phyloP scores from a whole-genome alignment of 2,113 vertebrate species.

The Psephotus haematonotus region DNA sequence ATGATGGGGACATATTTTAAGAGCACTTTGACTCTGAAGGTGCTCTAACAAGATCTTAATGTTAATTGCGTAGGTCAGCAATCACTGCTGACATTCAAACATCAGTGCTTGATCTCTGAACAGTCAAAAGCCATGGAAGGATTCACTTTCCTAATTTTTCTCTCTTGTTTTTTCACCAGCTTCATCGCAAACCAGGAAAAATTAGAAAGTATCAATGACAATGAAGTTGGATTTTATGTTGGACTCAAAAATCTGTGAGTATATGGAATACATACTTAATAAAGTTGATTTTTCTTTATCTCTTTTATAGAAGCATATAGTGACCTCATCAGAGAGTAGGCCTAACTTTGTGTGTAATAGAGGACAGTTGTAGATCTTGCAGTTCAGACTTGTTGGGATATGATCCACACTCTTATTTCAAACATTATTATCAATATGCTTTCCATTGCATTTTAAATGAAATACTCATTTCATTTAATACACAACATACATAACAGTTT shows the following conservation, averaged over 20 bases:
- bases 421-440: neutral
- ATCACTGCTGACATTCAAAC: neutral
- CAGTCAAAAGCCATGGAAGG: neutral
- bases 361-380: neutral
- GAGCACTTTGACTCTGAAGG: neutral
- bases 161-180: conserved; percentile 76
- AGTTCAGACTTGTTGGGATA: neutral
- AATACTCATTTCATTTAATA: neutral
- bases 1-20: neutral
- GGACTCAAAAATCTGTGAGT: conserved; percentile 98
- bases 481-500: neutral
- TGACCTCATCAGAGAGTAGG: neutral
- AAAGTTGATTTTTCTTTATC: neutral
- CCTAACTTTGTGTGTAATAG: neutral
- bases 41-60: neutral
- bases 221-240: conserved; percentile 88
- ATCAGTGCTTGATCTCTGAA: neutral
- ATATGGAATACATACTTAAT: neutral
- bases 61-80: neutral
- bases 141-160: neutral
- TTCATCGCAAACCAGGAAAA: conserved; percentile 92
- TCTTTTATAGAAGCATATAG: neutral
- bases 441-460: neutral
- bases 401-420: neutral
- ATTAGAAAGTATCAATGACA: conserved; percentile 92